A percentile compares a stretch with the other conserved stretches of the same genome.
Conservation (phyloP, 1,140 invertebrate species). For the Copidosoma floridanum region DNA sequence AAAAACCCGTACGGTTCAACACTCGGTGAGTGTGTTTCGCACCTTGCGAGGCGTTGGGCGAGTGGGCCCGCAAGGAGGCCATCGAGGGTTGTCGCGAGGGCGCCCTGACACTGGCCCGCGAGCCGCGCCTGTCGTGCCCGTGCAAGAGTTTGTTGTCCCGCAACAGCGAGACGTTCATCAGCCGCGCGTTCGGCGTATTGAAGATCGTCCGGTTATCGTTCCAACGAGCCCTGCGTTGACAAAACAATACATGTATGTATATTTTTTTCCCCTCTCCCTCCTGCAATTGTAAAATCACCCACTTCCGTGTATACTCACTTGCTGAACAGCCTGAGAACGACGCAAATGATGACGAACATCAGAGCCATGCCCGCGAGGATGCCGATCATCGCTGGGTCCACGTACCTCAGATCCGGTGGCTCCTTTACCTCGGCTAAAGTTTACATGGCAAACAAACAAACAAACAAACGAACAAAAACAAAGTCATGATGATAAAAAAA, state of each 20-base stretch:
- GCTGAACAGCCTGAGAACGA: constrained; percentile 89
- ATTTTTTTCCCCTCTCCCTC: no score
- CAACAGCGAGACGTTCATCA: constrained; percentile 84
- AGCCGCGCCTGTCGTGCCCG: constrained; percentile 72
- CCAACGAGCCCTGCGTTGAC: constrained; percentile 74
- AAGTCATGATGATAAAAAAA: background rate
- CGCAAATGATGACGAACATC: constrained; percentile 93
- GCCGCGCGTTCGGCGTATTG: constrained; percentile 88
- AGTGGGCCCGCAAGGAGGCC: constrained; percentile 76
- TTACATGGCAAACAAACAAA: constrained; percentile 2
- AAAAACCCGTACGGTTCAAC: constrained; percentile 56
- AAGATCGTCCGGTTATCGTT: constrained; percentile 89
- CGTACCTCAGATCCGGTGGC: constrained; percentile 58
- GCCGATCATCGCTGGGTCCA: constrained; percentile 87
- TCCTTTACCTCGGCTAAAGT: constrained; percentile 55
- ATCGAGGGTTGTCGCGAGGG: constrained; percentile 80
- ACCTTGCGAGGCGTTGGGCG: constrained; percentile 76
- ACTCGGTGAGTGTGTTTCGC: constrained; percentile 60
- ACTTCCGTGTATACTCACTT: no score
- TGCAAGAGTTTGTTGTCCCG: constrained; percentile 78
- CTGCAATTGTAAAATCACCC: no score
- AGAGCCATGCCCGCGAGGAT: constrained; percentile 85
- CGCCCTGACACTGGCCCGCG: constrained; percentile 72
- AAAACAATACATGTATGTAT: no score
- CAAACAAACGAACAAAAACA: background rate